Evolutionary conservation across 2,797 vertebrate species (phyloP), one percentile per base, ranked within the genome.

Genomic region (Amniataba percoides): DNA sequence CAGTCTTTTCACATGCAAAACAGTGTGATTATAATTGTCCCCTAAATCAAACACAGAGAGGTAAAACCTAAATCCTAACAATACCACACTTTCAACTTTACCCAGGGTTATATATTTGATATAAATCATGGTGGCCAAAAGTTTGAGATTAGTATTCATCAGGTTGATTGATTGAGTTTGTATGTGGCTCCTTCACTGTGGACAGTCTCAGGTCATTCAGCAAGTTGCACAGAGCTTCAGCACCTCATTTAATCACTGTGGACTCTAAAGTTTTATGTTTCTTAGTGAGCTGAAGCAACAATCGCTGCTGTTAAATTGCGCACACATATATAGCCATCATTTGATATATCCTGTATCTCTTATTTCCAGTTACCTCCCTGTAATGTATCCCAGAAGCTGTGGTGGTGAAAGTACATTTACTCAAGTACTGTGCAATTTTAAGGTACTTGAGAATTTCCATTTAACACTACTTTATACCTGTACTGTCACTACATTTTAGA

Each of bases 1-100:
- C 75, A 67, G 66, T 46, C 93, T 92, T 95, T 96, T 96, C 84
- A 95, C 76, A 95, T 96, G 96, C 94, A 96, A 96, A 97, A 94
- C 46, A 7, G n/a, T 45, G 7, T 19, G 59, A 21, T 77, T 82
- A 77, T 58, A 62, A 72, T 77, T 40, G 71, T 69, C 42, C 58
- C 51, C 45, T 70, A 62, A 78, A 65, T 31, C 68, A 40, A 72
- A 78, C 27, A 56, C 13, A 13, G 23, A 68, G 34, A 40, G 18
- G 2, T 68, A 40, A 70, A 76, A 77, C n/a, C 7, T 49, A 45
- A 16, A 72, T 59, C 62, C 56, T 55, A 66, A 21, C 34, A 56
- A 31, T 27, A 57, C n/a, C 6, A 9, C 58, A 27, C n/a, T 39
- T 39, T 53, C 5, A 53, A 39, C 31, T 43, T 49, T 63, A 2